Conservation (phyloP, 2,113 vertebrate genomes). For the Myotis lucifugus region DNA sequence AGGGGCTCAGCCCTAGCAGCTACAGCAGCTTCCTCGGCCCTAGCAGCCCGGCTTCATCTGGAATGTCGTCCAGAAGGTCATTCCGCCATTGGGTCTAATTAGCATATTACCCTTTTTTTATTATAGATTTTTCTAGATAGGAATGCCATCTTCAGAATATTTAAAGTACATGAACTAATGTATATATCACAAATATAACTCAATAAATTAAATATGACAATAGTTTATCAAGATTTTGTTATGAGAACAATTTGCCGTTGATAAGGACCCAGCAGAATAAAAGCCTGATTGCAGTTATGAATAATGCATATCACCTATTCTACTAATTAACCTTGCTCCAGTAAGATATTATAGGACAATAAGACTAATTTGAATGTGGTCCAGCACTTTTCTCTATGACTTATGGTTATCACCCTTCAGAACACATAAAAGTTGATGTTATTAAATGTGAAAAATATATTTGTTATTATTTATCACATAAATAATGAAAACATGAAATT, state of each 20-base stretch:
- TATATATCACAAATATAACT: constrained; percentile 69
- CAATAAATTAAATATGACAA: constrained; percentile 80
- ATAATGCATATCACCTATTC: constrained; percentile 84
- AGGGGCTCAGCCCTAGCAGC: too few species aligned
- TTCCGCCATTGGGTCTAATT: too few species aligned
- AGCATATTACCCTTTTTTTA: too few species aligned
- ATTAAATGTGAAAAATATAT: constrained; percentile 54
- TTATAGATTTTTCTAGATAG: neutral
- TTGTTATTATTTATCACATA: constrained; percentile 13
- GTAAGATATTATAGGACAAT: constrained; percentile 82
- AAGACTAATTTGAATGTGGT: constrained; percentile 83
- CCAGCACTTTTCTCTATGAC: constrained; percentile 78
- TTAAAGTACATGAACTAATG: constrained; percentile 58
- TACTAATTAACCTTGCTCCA: constrained; percentile 86
- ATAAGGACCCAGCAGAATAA: constrained; percentile 79
- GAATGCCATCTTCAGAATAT: constrained; percentile 46
- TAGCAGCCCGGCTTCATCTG: too few species aligned
- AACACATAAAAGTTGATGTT: constrained; percentile 59
- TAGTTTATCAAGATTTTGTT: constrained; percentile 78
- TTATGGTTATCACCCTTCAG: constrained; percentile 68
- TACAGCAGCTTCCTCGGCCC: too few species aligned
- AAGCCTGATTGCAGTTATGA: constrained; percentile 81
- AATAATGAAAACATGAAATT: constrained; percentile 38
- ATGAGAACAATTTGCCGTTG: constrained; percentile 64
- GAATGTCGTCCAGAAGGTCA: too few species aligned